Conservation (phyloP, 2,888 invertebrate species). For the Argyresthia goedartella region DNA sequence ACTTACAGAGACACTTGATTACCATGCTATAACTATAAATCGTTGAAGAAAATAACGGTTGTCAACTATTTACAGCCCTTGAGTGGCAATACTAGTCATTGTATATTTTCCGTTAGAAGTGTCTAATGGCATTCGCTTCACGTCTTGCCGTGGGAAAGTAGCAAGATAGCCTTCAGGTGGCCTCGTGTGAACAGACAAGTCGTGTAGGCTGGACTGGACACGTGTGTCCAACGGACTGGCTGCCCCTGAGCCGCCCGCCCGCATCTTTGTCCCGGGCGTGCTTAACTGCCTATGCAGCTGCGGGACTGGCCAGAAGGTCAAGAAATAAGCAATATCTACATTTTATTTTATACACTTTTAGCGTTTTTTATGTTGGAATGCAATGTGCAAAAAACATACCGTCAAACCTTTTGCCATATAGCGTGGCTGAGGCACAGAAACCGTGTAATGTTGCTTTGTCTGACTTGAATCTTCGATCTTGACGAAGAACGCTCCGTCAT, state of each 20-base stretch:
- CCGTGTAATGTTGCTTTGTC: too few species aligned
- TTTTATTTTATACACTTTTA: neutral
- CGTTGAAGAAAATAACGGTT: too few species aligned
- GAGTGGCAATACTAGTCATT: conserved; percentile 42
- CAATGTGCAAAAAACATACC: too few species aligned
- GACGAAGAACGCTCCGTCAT: too few species aligned
- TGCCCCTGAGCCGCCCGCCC: neutral
- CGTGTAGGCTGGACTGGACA: neutral
- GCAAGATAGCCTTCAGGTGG: conserved; percentile 40
- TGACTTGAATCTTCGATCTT: too few species aligned
- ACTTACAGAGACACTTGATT: too few species aligned
- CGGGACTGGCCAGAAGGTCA: neutral
- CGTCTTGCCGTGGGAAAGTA: conserved; percentile 48
- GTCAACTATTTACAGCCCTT: conserved; percentile 10
- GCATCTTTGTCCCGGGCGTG: neutral
- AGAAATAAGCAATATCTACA: neutral
- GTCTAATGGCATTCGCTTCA: conserved; percentile 25
- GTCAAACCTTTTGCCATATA: too few species aligned
- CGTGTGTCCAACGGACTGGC: too few species aligned
- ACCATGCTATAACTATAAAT: too few species aligned
- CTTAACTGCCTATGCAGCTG: neutral
- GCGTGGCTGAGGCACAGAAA: too few species aligned
- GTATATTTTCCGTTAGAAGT: conserved; percentile 30
- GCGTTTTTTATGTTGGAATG: too few species aligned
- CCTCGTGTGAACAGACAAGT: conserved; percentile 8